Base-by-base conservation (phyloP, 2,888 invertebrate species). In the Norana najaformis region DNA sequence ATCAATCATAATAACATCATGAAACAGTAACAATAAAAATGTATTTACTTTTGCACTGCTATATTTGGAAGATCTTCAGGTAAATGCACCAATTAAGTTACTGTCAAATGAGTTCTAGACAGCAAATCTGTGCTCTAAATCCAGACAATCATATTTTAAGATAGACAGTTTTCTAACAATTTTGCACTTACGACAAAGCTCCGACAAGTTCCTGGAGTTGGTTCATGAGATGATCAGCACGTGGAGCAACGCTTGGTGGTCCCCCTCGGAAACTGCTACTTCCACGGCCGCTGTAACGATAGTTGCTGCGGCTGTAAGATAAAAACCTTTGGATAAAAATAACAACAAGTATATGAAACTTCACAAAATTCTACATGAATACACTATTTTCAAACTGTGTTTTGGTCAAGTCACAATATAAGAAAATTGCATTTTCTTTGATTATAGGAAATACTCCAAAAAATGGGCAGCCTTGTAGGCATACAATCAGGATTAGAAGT, bases 161-260 rank as follows among this genome's bases (percentile, higher is more conserved):
- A 35, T 8, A 34, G 35, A n/a, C n/a, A n/a, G n/a, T n/a, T n/a
- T 11, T n/a, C 8, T 69, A 36, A 36, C 34, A 11, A 34, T 18
- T 35, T 23, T 38, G 82, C 18, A 89, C 91, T 90, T 37, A 91
- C 91, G 91, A 88, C 37, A 91, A 38, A 20, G 85, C 91, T 53
- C 91, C 91, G n/a, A 91, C 91, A 14, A 91, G 90, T 83, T 91
- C 90, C 35, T 91, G 91, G 53, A 91, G 88, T 41, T 91, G 91
- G 53, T 88, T 90, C 88, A 91, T 90, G 36, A 91, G 89, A 39
- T 83, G 88, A 53, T 89, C 89, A 34, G 90, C 83, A 39, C 69
- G 89, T 53, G 89, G 89, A 37, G 82, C 89, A 8, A 23, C 36
- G 35, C 82, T 47, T 14, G 88, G 37, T 5, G 37, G 39, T n/a